Percentiles rank a stretch among this genome's conserved stretches.
Conservation (phyloP, 2,113 vertebrate genomes). For the Ictidomys tridecemlineatus region DNA sequence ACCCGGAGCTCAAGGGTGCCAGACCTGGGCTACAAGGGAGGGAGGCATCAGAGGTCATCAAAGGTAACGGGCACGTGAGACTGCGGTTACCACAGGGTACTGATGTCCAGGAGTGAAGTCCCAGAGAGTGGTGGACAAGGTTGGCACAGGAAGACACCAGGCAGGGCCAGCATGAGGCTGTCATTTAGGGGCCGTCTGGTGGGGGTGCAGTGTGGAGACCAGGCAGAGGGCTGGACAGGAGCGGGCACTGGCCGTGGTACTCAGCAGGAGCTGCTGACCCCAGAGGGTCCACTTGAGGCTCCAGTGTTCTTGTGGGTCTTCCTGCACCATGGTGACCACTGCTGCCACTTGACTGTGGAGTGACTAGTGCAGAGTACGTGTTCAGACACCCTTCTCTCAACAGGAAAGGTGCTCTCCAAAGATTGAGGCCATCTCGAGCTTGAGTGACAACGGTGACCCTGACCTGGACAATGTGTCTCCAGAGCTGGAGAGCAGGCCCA, state of each 20-base stretch:
- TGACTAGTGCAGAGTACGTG: neutral
- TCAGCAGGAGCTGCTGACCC: neutral
- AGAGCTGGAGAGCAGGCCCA: neutral
- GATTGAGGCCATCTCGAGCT: slow-evolving; percentile 90
- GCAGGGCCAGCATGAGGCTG: neutral
- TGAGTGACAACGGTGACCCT: slow-evolving; percentile 71
- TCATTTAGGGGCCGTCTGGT: accelerated
- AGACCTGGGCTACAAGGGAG: accelerated
- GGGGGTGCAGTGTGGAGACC: accelerated
- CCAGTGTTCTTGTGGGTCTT: neutral
- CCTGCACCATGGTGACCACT: neutral
- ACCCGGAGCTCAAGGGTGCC: accelerated
- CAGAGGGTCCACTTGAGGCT: neutral
- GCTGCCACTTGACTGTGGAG: neutral
- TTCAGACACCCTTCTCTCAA: slow-evolving; percentile 11
- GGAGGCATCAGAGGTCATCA: accelerated
- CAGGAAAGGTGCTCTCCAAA: slow-evolving; percentile 85
- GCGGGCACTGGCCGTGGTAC: neutral
- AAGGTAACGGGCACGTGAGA: neutral
- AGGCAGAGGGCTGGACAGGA: accelerated
- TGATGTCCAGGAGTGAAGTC: no score
- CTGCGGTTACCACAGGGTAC: no score
- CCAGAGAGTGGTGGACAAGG: no score
- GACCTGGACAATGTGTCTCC: slow-evolving; percentile 35
- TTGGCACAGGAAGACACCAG: accelerated